These are phyloP conservation scores for Phenganax subtilis DNA, from an alignment of 92 coral and sea anemone species.

Conservation along the genomic window DNA sequence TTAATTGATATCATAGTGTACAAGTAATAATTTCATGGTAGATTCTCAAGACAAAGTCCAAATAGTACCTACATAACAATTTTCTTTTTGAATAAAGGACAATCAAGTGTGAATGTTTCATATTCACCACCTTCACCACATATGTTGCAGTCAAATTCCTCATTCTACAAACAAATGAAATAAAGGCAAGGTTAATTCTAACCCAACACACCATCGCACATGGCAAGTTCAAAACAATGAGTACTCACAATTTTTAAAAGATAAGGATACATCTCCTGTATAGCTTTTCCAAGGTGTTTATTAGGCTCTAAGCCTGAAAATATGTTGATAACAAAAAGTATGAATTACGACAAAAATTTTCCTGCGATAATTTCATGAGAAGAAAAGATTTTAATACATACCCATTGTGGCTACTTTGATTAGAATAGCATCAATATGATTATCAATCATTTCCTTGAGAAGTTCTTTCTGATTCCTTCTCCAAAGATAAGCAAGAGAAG, in stretches of 20 bases:
- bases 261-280: slow-evolving; percentile 64
- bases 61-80: slow-evolving; percentile 73
- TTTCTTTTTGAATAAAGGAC: slow-evolving; percentile 78
- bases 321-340: background rate
- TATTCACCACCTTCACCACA: slow-evolving; percentile 99
- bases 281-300: slow-evolving; percentile 73
- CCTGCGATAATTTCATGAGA: background rate
- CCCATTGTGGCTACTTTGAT: slow-evolving; percentile 96
- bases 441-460: slow-evolving; percentile 76
- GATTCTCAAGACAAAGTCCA: too few species aligned
- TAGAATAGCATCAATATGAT: slow-evolving; percentile 71
- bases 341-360: background rate
- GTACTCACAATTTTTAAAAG: slow-evolving; percentile 69
- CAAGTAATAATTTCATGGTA: background rate
- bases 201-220: slow-evolving; percentile 2
- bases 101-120: slow-evolving; percentile 90
- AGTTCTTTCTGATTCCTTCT: slow-evolving; percentile 77
- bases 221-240: background rate
- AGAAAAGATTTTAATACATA: slow-evolving; percentile 3
- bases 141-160: slow-evolving; percentile 72
- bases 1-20: too few species aligned
- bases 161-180: slow-evolving; percentile 53
- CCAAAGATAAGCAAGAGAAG: slow-evolving; percentile 85
- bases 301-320: slow-evolving; percentile 66
- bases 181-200: background rate